A percentile compares a stretch with the other conserved stretches of the same genome.
These are phyloP conservation scores for Nemopilema nomurai DNA, from an alignment of 30 jellyfish, hydroid and myxozoan species.

Conservation along the genomic window DNA sequence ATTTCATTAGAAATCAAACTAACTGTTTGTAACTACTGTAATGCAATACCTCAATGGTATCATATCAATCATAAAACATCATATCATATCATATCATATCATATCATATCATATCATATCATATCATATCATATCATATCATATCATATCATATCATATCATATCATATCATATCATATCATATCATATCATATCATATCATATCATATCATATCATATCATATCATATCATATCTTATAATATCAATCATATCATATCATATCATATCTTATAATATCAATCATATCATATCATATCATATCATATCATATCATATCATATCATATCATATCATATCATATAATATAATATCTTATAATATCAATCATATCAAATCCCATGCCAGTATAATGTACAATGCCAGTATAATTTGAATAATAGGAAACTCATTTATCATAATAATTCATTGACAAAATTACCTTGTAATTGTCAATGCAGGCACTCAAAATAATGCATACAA, in stretches of 20 bases:
- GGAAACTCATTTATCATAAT: too few species aligned
- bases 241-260: not conserved
- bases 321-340: not conserved
- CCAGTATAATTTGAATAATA: too few species aligned
- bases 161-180: constrained; percentile 17
- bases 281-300: not conserved
- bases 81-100: constrained; percentile 17
- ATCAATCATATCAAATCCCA: not conserved
- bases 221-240: constrained; percentile 7
- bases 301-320: not conserved
- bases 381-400: too few species aligned
- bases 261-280: not conserved
- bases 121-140: constrained; percentile 11
- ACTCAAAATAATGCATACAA: too few species aligned
- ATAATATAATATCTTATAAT: not conserved
- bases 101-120: constrained; percentile 13
- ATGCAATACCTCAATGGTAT: too few species aligned
- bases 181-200: constrained; percentile 17
- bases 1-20: too few species aligned
- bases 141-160: constrained; percentile 17
- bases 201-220: constrained; percentile 17
- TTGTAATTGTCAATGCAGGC: too few species aligned
- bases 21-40: too few species aligned
- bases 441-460: too few species aligned
- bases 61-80: not conserved